Conservation (phyloP, 2,797 vertebrate genomes). For the Aplochiton taeniatus region DNA sequence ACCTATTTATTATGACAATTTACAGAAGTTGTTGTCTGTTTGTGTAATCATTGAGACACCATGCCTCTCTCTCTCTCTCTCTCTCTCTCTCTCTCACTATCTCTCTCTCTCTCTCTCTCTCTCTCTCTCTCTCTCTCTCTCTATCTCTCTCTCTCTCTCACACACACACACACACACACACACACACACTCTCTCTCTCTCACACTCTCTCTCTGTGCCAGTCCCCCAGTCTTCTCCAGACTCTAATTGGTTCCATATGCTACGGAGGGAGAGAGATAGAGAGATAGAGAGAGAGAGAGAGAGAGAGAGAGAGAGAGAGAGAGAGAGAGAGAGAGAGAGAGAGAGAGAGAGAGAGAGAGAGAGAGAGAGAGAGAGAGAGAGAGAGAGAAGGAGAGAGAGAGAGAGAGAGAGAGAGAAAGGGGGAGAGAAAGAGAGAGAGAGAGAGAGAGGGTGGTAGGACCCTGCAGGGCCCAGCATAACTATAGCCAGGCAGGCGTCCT, state of each 20-base stretch:
- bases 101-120: not conserved
- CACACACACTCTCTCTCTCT: too few relatives aligned
- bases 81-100: not conserved
- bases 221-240: too few relatives aligned
- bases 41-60: not conserved
- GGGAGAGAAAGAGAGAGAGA: not conserved
- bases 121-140: conserved; percentile 2
- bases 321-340: not conserved
- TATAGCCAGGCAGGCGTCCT: not conserved
- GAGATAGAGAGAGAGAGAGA: not conserved
- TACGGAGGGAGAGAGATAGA: too few relatives aligned
- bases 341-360: not conserved
- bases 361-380: not conserved
- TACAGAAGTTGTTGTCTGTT: too few relatives aligned
- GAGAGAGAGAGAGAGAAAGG: not conserved
- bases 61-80: not conserved
- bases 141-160: not conserved
- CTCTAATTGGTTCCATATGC: too few relatives aligned
- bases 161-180: too few relatives aligned
- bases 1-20: too few relatives aligned
- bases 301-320: not conserved
- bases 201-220: too few relatives aligned
- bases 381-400: not conserved
- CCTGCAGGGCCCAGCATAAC: not conserved
- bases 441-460: not conserved